Evolutionary conservation across 2,113 vertebrate genomes (phyloP).

Genomic region (Pteruthius melanotis): DNA sequence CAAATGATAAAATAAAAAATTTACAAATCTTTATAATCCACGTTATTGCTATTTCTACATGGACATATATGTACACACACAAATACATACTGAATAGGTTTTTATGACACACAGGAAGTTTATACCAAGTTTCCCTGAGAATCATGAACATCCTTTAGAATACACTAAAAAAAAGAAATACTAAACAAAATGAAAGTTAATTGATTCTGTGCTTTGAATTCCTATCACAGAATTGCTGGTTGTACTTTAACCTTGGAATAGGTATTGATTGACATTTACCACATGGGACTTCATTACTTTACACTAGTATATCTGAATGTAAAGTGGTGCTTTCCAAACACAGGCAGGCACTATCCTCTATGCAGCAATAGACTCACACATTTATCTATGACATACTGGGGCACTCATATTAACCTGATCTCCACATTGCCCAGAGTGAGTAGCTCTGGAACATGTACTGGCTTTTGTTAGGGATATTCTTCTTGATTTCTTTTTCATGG

Average conservation of each 20-base stretch:
- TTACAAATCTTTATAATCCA: background rate
- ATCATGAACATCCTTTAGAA: slow-evolving; percentile 21
- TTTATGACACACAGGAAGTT: background rate
- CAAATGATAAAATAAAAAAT: background rate
- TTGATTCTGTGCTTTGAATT: slow-evolving; percentile 36
- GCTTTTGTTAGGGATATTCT: background rate
- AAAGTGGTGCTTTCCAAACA: background rate
- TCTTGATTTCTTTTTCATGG: background rate
- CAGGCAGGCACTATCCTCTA: background rate
- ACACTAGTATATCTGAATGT: slow-evolving; percentile 12
- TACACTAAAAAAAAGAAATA: background rate
- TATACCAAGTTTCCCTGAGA: background rate
- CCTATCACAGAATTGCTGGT: background rate
- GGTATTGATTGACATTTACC: slow-evolving; percentile 53
- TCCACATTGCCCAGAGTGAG: background rate
- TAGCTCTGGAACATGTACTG: background rate
- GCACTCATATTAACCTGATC: background rate
- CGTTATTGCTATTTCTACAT: background rate
- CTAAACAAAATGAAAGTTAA: background rate
- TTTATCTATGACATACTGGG: background rate
- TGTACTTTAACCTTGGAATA: slow-evolving; percentile 48
- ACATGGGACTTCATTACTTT: slow-evolving; percentile 31
- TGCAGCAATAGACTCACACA: background rate
- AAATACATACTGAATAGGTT: background rate
- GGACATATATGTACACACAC: fast-evolving